Base-by-base conservation (phyloP, 2,888 invertebrate genomes). In the Cepaea hortensis region DNA sequence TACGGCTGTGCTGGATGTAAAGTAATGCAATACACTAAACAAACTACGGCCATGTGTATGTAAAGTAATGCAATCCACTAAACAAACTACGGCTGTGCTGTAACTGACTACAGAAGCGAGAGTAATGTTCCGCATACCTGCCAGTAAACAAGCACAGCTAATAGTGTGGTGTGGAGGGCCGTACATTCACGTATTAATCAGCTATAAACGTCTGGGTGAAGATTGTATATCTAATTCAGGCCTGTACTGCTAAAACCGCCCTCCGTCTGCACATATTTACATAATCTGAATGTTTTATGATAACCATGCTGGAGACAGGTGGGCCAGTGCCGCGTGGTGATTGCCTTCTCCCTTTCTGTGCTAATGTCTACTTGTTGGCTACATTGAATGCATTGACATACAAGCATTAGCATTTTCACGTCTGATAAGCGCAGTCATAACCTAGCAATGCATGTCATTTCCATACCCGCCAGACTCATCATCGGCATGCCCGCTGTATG, bases 241-340 rank as follows among this genome's bases (percentile, higher is more conserved):
- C 23, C 11, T 73, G 6, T 73, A n/a, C 5, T 23, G 13, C 73
- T 23, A n/a, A 11, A 73, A 73, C 4, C 55, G 55, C 35, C 18
- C 35, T 6, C 11, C 23, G 23, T 77, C 55, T 23, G 77, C 55
- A n/a, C 23, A 61, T 23, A 77, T 77, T 77, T 77, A 23, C 77
- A 61, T 77, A 75, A 75, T 75, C 48, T 6, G 77, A 77, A 77
- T 77, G 55, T 77, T 61, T 77, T 55, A 55, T 77, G 23, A 48
- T 77, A 61, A 77, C 13, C 13, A 77, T 11, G 5, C 4, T 75
- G 48, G n/a, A 20, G 20, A 77, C 55, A 23, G 20, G 61, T 23
- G 23, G n/a, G 55, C 11, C 20, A 61, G 5, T 61, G 55, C n/a
- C n/a, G 23, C 55, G 23, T 23, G 55, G 61, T 55, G 3, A 50